These are phyloP conservation scores for Dendroctonus ponderosae DNA, from an alignment of 1,140 invertebrate species.

Conservation along the genomic window DNA sequence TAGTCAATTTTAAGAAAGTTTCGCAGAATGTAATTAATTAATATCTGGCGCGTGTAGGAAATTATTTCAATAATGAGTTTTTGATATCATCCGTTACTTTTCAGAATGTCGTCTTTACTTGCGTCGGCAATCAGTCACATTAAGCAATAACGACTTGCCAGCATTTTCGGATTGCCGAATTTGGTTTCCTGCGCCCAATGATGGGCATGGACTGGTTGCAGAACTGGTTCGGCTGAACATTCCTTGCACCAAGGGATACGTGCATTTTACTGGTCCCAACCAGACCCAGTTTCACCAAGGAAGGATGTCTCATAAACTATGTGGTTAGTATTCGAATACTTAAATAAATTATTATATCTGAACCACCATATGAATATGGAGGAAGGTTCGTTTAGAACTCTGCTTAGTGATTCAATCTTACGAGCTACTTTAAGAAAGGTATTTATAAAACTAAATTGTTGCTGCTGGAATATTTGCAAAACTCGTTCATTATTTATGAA, in stretches of 20 bases:
- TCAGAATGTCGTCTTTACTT: constrained; percentile 51
- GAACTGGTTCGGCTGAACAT: constrained; percentile 63
- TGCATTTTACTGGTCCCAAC: constrained; percentile 53
- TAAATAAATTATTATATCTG: too few species aligned
- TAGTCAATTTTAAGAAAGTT: too few species aligned
- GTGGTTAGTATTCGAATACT: constrained; percentile 16
- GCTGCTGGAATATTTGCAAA: too few species aligned
- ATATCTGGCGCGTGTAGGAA: too few species aligned
- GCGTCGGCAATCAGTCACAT: constrained; percentile 37
- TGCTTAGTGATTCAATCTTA: too few species aligned
- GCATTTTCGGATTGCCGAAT: constrained; percentile 47
- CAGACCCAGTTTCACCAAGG: constrained; percentile 30
- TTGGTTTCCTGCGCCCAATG: constrained; percentile 49
- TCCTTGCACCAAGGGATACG: constrained; percentile 58
- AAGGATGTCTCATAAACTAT: constrained; percentile 15
- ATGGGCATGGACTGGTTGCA: constrained; percentile 55
- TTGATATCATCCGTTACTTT: constrained; percentile 14
- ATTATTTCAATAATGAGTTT: too few species aligned
- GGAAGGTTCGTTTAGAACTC: too few species aligned
- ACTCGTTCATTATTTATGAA: too few species aligned
- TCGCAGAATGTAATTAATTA: too few species aligned
- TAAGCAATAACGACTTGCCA: constrained; percentile 47
- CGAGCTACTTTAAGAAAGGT: too few species aligned
- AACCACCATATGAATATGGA: too few species aligned
- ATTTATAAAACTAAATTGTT: too few species aligned